Base-by-base conservation (phyloP, 2,113 vertebrate species). In the Periophthalmodon schlosseri region DNA sequence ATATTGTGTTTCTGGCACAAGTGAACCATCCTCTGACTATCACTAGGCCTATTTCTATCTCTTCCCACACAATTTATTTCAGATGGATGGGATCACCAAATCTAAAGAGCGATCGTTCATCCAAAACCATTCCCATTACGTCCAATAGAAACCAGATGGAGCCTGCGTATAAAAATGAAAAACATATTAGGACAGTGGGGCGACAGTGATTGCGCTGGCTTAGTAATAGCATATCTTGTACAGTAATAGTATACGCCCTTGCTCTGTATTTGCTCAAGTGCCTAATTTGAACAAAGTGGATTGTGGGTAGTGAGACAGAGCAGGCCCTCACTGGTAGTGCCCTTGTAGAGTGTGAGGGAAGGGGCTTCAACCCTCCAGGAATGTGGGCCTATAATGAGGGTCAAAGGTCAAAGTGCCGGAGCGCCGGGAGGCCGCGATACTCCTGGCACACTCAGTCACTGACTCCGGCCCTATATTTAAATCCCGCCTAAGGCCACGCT, bases 401-500 rank as follows among this genome's bases (percentile, higher is more conserved):
- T 93, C 91, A 90, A 73, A 84, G 92, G 92, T 93, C 88, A 90
- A 72, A 79, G 81, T 85, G 91, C 77, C 80, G 80, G 72, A 6
- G 79, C 69, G 90, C 90, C 90, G 88, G 80, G 82, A 91, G 91
- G 91, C 84, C 70, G 74, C 87, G 58, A 80, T 90, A 93, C 92
- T 93, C 91, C 91, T 79, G 88, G 83, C 85, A 79, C 88, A 90
- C 88, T 93, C 93, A 91, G 89, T 93, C 87, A 92, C 91, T 89
- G 92, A 92, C 92, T 93, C 84, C 73, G 83, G 88, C 88, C 86
- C 90, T 92, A 92, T 93, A 93, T 93, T 93, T 91, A 94, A 93
- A 93, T 90, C 88, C 87, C 24, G 90, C 92, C 90, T 84, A 72
- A 78, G 90, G 93, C 80, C 80, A 76, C 81, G 85, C 87, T 89